Percentiles rank a stretch among this genome's conserved stretches.
Evolutionary conservation across 2,113 vertebrate species (phyloP).

Genomic region (Aramus guarauna): DNA sequence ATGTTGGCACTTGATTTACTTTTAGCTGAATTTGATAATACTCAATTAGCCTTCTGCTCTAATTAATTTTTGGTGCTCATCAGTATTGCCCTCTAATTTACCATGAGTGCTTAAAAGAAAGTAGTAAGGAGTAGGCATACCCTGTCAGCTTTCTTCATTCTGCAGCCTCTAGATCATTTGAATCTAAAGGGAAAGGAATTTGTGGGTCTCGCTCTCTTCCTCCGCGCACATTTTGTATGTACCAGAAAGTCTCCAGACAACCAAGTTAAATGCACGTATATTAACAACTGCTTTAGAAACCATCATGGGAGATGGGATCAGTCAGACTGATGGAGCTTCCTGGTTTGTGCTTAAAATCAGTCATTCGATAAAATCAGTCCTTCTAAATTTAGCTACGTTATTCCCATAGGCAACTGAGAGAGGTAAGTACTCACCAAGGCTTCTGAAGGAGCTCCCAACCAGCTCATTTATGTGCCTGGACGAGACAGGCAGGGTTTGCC

Average conservation of each 20-base stretch:
- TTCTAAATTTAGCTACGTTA: not conserved
- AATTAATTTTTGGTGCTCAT: conserved; percentile 26
- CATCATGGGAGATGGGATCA: not conserved
- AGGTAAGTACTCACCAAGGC: not conserved
- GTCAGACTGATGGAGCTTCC: not conserved
- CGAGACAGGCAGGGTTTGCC: not conserved
- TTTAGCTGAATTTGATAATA: conserved; percentile 46
- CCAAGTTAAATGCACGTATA: not conserved
- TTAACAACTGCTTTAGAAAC: not conserved
- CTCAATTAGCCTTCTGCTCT: conserved; percentile 12
- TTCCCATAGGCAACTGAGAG: not conserved
- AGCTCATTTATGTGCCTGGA: not conserved
- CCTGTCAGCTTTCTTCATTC: not conserved
- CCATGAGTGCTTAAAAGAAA: not conserved
- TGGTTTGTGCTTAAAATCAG: not conserved
- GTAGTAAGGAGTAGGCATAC: not conserved
- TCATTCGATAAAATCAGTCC: not conserved
- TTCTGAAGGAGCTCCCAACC: not conserved
- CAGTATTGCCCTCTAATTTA: not conserved
- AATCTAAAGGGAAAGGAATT: not conserved
- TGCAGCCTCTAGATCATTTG: not conserved
- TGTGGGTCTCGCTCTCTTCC: not conserved
- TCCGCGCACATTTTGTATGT: not conserved
- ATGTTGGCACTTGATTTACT: conserved; percentile 29
- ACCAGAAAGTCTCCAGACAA: not conserved